A percentile compares a stretch with the other conserved stretches of the same genome.
Conservation (phyloP, 2,797 vertebrate species). For the Sebastes oblongus region DNA sequence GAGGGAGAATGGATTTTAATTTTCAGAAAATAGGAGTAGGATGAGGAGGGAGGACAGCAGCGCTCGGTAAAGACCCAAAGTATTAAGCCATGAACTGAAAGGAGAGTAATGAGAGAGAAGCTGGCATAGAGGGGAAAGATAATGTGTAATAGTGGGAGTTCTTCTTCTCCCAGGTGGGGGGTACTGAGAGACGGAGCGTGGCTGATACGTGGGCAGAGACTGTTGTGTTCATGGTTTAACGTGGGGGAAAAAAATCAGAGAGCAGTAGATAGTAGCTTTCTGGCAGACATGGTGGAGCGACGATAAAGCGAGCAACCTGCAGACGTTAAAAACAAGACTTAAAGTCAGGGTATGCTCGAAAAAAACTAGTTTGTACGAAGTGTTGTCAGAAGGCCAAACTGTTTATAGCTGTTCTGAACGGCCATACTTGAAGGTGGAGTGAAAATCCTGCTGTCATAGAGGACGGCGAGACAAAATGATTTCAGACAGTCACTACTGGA, state of each 20-base stretch:
- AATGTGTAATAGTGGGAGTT: slow-evolving; percentile 21
- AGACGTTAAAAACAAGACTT: not conserved
- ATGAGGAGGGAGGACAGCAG: not conserved
- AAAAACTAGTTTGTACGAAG: not conserved
- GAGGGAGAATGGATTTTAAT: slow-evolving; percentile 68
- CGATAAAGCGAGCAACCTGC: not conserved
- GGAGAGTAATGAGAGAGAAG: slow-evolving; percentile 50
- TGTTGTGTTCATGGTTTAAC: slow-evolving; percentile 29
- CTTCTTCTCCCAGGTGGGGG: slow-evolving; percentile 22
- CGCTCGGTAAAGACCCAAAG: slow-evolving; percentile 18
- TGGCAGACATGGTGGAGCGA: not conserved
- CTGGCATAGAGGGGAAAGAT: slow-evolving; percentile 25
- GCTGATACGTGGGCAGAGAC: slow-evolving; percentile 13
- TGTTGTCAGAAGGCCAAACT: not conserved
- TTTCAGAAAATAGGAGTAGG: slow-evolving; percentile 50
- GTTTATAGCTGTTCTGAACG: not conserved
- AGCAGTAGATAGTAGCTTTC: not conserved
- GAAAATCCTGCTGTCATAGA: no score
- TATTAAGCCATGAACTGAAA: slow-evolving; percentile 47
- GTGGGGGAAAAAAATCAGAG: not conserved
- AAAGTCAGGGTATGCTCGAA: not conserved
- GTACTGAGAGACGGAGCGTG: slow-evolving; percentile 29
- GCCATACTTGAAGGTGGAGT: no score
- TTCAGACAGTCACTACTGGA: no score
- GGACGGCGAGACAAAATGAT: no score